Evolutionary conservation across 2,888 invertebrate species (phyloP).

Genomic region (Fissipunctia ypsillon): DNA sequence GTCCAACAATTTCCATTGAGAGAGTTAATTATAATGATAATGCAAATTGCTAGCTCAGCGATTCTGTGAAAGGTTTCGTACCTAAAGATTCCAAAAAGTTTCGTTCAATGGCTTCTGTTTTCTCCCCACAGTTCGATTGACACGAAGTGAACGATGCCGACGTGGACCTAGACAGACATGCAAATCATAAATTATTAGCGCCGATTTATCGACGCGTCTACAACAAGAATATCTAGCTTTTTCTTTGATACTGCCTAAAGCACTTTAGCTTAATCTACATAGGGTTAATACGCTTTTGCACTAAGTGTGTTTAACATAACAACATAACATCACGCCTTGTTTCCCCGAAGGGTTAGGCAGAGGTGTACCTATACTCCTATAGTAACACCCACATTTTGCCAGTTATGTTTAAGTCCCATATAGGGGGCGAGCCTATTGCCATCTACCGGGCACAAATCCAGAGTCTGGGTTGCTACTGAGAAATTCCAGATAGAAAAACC

Average conservation of each 20-base stretch:
- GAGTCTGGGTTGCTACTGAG: too few species aligned
- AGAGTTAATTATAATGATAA: conserved; percentile 23
- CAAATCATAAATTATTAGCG: conserved; percentile 42
- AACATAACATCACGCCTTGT: too few species aligned
- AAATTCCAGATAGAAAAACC: too few species aligned
- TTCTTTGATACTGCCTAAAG: conserved; percentile 11
- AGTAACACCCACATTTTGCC: too few species aligned
- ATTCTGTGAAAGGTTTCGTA: conserved; percentile 57
- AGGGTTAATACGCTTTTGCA: conserved; percentile 6
- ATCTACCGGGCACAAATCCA: too few species aligned
- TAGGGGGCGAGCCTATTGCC: too few species aligned
- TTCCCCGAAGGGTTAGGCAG: too few species aligned
- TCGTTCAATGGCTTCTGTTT: conserved; percentile 82
- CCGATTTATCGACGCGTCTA: conserved; percentile 15
- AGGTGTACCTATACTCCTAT: too few species aligned
- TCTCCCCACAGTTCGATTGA: conserved; percentile 81
- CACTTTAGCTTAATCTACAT: conserved; percentile 19
- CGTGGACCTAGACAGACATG: conserved; percentile 76
- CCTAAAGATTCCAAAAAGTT: conserved; percentile 84
- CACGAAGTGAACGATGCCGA: conserved; percentile 83
- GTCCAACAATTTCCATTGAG: background rate
- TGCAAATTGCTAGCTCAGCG: conserved; percentile 9
- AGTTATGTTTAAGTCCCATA: too few species aligned
- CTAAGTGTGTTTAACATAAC: too few species aligned
- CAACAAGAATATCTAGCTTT: conserved; percentile 11